phyloP scores from a whole-genome alignment of 2,113 vertebrate species.

The Xenotilapia flavipinnis region DNA sequence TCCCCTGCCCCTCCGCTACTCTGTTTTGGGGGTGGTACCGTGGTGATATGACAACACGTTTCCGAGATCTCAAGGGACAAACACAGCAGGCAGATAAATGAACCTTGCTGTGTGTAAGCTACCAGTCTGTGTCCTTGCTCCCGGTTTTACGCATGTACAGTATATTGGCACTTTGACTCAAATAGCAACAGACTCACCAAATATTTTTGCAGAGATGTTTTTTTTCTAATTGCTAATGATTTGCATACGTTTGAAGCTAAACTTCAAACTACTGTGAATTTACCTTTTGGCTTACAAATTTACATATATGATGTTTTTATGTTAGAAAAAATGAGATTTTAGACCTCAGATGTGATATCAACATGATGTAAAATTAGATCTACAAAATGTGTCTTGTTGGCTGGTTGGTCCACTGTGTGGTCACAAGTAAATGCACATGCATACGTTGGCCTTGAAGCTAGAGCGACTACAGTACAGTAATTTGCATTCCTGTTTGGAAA shows the following conservation, averaged over 20 bases:
- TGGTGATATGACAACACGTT: not conserved
- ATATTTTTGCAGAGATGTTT: fast-evolving
- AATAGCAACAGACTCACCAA: not conserved
- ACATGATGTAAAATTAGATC: not conserved
- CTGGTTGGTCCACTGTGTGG: not conserved
- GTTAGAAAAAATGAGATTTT: not conserved
- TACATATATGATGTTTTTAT: not conserved
- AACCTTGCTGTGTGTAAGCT: not conserved
- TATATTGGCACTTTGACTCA: not conserved
- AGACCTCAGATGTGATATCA: not conserved
- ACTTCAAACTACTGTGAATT: not conserved
- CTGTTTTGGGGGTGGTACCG: not conserved
- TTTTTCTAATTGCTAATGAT: not conserved
- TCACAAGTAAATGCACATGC: not conserved
- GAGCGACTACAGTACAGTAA: not conserved
- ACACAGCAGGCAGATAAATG: not conserved
- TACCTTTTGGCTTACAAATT: not conserved
- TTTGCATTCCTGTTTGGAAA: not conserved
- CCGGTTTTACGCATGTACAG: not conserved
- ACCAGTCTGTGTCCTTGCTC: not conserved
- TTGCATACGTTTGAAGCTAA: not conserved
- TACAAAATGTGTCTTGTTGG: not conserved
- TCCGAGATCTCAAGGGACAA: not conserved
- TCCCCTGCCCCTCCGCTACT: not conserved
- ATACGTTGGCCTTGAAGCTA: not conserved